Conservation (phyloP, 37 sponge, comb jelly and placozoan species). For the Beroe forskalii region DNA sequence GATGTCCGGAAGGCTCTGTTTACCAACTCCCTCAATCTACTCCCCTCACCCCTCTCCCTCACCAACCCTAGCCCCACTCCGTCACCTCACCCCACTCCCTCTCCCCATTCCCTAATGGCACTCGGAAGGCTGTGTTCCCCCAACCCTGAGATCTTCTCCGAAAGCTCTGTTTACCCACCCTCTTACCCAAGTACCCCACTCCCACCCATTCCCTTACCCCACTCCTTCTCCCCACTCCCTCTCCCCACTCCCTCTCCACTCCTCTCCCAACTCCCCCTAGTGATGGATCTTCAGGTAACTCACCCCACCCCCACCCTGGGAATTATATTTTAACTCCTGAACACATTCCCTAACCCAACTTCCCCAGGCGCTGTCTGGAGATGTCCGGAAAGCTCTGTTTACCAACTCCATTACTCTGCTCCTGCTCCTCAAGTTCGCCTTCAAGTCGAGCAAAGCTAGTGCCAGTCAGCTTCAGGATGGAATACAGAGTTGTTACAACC, state of each 20-base stretch:
- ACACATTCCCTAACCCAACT: neutral
- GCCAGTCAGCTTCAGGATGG: conserved; percentile 24
- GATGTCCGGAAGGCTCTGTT: conserved; percentile 38
- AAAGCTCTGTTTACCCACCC: no score
- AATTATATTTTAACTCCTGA: neutral
- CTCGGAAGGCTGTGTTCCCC: no score
- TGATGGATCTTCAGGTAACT: neutral
- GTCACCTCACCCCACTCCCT: no score
- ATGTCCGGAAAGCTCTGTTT: conserved; percentile 28
- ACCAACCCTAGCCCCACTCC: no score
- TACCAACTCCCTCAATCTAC: conserved; percentile 28
- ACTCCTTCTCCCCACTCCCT: no score
- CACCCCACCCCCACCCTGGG: no score
- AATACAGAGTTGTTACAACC: conserved; percentile 9
- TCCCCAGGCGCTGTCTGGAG: conserved; percentile 26
- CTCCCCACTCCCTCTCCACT: no score
- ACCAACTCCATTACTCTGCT: conserved; percentile 45
- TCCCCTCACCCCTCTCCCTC: no score
- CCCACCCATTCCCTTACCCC: no score
- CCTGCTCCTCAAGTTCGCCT: conserved; percentile 52
- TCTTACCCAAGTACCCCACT: no score
- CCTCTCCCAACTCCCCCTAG: neutral
- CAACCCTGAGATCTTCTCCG: no score
- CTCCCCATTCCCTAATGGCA: no score
- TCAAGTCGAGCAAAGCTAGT: conserved; percentile 42